phyloP scores from a whole-genome alignment of 2,888 invertebrate genomes.

The Arge pagana region DNA sequence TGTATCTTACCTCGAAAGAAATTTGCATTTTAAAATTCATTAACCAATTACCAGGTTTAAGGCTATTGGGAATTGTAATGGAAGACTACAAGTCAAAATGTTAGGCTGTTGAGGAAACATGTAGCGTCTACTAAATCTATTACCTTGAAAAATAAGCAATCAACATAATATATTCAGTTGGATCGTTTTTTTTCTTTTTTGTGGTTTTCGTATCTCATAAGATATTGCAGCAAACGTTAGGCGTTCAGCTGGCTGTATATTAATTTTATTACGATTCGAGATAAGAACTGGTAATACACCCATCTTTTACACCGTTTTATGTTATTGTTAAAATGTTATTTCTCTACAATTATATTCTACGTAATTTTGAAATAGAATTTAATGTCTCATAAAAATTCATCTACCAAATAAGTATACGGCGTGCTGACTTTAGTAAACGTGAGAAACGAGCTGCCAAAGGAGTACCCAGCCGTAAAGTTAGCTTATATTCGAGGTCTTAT shows the following conservation, averaged over 20 bases:
- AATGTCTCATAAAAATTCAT: constrained; percentile 34
- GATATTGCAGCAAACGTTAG: too few relatives aligned
- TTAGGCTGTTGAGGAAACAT: not conserved
- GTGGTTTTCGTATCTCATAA: too few relatives aligned
- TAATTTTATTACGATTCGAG: constrained; percentile 22
- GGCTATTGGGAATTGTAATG: constrained; percentile 3
- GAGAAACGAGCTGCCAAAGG: constrained; percentile 33
- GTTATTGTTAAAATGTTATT: constrained; percentile 30
- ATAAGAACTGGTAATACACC: constrained; percentile 21
- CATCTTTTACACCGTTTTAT: constrained; percentile 36
- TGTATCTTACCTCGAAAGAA: constrained; percentile 3
- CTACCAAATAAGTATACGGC: constrained; percentile 44
- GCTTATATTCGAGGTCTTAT: constrained; percentile 46
- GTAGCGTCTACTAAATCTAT: too few relatives aligned
- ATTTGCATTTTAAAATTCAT: too few relatives aligned
- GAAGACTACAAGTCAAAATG: constrained; percentile 11
- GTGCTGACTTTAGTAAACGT: constrained; percentile 33
- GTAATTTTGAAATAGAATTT: constrained; percentile 33
- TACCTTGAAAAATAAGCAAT: not conserved
- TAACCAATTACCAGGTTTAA: not conserved
- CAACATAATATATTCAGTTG: not conserved
- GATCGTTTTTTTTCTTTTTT: constrained; percentile 1
- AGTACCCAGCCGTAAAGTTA: too few relatives aligned
- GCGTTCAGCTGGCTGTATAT: not conserved
- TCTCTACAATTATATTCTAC: constrained; percentile 35